Evolutionary conservation across 2,113 vertebrate genomes (phyloP).

Genomic region (Aptenodytes forsteri): DNA sequence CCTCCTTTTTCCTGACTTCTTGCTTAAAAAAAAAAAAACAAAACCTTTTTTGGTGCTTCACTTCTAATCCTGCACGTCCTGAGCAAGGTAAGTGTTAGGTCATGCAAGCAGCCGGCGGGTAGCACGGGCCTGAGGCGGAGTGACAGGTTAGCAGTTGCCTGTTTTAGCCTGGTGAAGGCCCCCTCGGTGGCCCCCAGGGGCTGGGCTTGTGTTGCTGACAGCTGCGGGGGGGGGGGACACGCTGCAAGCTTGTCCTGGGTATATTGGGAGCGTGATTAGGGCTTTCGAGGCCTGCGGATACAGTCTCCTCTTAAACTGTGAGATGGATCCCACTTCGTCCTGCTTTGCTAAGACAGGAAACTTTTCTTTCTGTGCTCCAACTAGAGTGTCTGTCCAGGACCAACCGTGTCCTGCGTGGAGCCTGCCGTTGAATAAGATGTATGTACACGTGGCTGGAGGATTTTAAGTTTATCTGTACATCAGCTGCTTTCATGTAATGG

Average conservation of each 20-base stretch:
- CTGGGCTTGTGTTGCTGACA: background rate
- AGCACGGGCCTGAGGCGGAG: fast-evolving
- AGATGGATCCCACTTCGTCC: background rate
- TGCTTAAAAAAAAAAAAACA: background rate
- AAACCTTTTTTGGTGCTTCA: background rate
- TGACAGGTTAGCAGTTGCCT: background rate
- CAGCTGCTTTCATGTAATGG: background rate
- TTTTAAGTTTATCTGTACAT: background rate
- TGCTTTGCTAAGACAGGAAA: background rate
- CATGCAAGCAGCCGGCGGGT: fast-evolving
- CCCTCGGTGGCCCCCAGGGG: background rate
- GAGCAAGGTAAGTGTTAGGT: background rate
- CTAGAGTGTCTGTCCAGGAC: background rate
- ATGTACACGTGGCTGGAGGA: background rate
- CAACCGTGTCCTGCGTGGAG: background rate
- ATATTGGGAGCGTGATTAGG: background rate
- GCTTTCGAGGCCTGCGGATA: background rate
- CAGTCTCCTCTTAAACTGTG: background rate
- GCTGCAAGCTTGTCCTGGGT: background rate
- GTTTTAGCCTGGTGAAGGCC: background rate
- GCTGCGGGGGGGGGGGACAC: background rate
- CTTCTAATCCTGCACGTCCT: background rate
- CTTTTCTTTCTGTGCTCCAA: background rate
- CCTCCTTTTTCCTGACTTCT: background rate
- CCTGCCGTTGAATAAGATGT: background rate